phyloP scores from a whole-genome alignment of 2,113 vertebrate species.

The Tupaia chinensis region DNA sequence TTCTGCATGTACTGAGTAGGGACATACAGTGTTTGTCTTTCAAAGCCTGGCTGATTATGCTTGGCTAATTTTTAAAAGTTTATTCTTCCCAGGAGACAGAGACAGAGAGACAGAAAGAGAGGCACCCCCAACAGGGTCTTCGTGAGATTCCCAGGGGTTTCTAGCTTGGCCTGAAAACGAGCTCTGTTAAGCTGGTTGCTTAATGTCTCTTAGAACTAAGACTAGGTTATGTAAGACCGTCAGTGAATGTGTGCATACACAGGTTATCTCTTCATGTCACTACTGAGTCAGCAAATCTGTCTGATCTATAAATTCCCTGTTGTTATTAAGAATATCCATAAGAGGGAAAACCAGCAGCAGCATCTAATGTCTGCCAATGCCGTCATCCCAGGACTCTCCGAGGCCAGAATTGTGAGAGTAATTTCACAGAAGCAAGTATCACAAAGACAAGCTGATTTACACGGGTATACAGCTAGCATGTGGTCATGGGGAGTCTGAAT shows the following conservation, averaged over 20 bases:
- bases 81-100: neutral
- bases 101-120: too few species aligned
- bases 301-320: neutral
- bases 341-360: neutral
- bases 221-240: neutral
- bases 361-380: fast-evolving
- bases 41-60: too few species aligned
- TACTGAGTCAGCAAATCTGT: neutral
- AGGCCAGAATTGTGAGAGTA: too few species aligned
- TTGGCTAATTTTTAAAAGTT: neutral
- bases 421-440: neutral
- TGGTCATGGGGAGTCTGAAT: neutral
- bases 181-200: neutral
- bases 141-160: neutral
- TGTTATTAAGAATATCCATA: neutral
- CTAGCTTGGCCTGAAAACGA: neutral
- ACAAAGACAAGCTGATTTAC: neutral
- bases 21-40: too few species aligned
- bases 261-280: neutral
- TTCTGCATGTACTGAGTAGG: too few species aligned
- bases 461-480: neutral
- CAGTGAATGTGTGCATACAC: neutral
- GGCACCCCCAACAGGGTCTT: too few species aligned
- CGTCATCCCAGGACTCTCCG: fast-evolving
- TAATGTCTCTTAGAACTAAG: neutral